A percentile compares a stretch with the other conserved stretches of the same genome.
These are phyloP conservation scores for Eupithecia insigniata DNA, from an alignment of 2,888 invertebrate genomes.

Conservation along the genomic window DNA sequence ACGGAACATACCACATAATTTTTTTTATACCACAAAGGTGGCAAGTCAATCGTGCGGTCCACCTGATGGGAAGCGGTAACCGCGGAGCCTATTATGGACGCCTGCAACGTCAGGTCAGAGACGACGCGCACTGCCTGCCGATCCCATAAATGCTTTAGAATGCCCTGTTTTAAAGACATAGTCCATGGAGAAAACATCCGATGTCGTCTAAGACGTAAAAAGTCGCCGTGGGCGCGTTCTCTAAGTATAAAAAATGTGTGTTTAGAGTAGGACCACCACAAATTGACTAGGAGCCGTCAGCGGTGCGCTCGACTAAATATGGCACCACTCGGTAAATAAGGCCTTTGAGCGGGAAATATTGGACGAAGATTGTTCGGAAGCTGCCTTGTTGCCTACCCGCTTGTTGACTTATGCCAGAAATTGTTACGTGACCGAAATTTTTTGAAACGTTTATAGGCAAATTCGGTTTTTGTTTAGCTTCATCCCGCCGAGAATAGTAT, in stretches of 20 bases:
- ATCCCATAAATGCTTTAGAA: no score
- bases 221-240: no score
- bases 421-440: not conserved
- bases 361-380: conserved; percentile 22
- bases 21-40: no score
- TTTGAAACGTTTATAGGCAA: not conserved
- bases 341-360: conserved; percentile 37
- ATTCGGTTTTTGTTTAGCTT: not conserved
- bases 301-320: conserved; percentile 39
- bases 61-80: no score
- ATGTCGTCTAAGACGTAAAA: no score
- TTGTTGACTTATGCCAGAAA: conserved; percentile 15
- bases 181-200: no score
- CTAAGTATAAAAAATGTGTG: not conserved
- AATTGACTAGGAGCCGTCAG: conserved; percentile 33
- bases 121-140: no score
- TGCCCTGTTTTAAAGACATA: no score
- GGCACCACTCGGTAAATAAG: conserved; percentile 37
- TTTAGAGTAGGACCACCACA: conserved; percentile 29
- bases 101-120: no score
- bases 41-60: no score
- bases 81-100: no score
- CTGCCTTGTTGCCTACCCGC: conserved; percentile 15
- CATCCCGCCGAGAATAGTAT: not conserved
- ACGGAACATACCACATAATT: not conserved